Conservation (phyloP, 2,797 vertebrate genomes). For the Aulostomus chinensis region DNA sequence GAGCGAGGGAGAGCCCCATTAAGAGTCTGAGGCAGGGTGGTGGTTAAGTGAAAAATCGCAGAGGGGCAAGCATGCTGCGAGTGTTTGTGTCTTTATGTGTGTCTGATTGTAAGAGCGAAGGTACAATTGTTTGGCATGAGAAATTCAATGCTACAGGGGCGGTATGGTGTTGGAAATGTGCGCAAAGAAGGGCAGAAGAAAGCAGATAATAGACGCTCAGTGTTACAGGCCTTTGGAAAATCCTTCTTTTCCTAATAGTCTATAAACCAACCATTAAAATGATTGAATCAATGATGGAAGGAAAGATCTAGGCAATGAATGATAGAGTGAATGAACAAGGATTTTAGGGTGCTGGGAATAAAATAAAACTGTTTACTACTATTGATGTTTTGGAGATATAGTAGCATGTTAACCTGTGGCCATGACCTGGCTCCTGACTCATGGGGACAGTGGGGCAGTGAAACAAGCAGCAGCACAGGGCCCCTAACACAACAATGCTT, state of each 20-base stretch:
- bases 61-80: slow-evolving; percentile 21
- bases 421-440: slow-evolving; percentile 79
- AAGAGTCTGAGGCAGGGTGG: slow-evolving; percentile 38
- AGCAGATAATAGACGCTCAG: slow-evolving; percentile 39
- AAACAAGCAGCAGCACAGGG: slow-evolving; percentile 76
- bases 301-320: slow-evolving; percentile 18
- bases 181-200: slow-evolving; percentile 12
- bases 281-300: slow-evolving; percentile 55
- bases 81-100: neutral
- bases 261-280: slow-evolving; percentile 59
- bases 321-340: slow-evolving; percentile 1
- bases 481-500: slow-evolving; percentile 66
- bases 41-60: slow-evolving; percentile 43
- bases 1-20: slow-evolving; percentile 34
- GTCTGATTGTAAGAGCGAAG: neutral
- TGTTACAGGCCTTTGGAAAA: slow-evolving; percentile 33
- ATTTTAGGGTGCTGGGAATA: slow-evolving; percentile 30
- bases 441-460: slow-evolving; percentile 80
- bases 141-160: neutral
- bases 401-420: slow-evolving; percentile 37
- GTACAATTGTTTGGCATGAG: neutral
- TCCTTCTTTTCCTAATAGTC: slow-evolving; percentile 39
- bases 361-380: neutral
- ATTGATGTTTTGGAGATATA: slow-evolving; percentile 12
- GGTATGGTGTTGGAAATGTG: neutral